phyloP scores from a whole-genome alignment of 1,140 invertebrate species.

The Sycobia sp. region DNA sequence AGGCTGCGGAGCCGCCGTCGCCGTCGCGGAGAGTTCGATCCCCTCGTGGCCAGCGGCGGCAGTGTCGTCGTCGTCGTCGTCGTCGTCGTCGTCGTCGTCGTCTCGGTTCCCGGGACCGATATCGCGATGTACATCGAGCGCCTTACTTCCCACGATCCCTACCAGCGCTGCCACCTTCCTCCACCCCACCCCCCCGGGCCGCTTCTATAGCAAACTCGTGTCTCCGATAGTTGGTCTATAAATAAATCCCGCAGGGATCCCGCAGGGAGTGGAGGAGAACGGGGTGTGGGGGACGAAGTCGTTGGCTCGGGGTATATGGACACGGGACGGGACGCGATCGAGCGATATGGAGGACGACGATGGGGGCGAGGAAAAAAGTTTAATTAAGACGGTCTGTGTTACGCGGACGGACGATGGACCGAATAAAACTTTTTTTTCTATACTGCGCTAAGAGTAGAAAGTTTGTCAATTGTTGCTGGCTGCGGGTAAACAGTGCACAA shows the following conservation, averaged over 20 bases:
- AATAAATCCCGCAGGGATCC: constrained; percentile 47
- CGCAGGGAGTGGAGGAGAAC: too few relatives aligned
- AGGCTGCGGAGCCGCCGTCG: too few relatives aligned
- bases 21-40: constrained; percentile 12
- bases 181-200: too few relatives aligned
- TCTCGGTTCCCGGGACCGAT: constrained; percentile 15
- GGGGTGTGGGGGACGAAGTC: neutral
- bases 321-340: neutral
- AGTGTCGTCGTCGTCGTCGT: too few relatives aligned
- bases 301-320: neutral
- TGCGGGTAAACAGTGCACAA: too few relatives aligned
- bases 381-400: constrained; percentile 12
- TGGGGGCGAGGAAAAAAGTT: constrained; percentile 31
- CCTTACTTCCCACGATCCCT: too few relatives aligned
- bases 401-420: neutral
- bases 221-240: constrained; percentile 50
- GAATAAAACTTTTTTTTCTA: too few relatives aligned
- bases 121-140: constrained; percentile 45
- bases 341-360: too few relatives aligned
- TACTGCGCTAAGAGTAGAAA: too few relatives aligned
- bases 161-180: too few relatives aligned
- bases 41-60: constrained; percentile 44
- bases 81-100: too few relatives aligned
- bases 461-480: too few relatives aligned
- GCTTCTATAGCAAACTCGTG: constrained; percentile 47